Base-by-base conservation (phyloP, 1,140 invertebrate species). In the Triops cancriformis region DNA sequence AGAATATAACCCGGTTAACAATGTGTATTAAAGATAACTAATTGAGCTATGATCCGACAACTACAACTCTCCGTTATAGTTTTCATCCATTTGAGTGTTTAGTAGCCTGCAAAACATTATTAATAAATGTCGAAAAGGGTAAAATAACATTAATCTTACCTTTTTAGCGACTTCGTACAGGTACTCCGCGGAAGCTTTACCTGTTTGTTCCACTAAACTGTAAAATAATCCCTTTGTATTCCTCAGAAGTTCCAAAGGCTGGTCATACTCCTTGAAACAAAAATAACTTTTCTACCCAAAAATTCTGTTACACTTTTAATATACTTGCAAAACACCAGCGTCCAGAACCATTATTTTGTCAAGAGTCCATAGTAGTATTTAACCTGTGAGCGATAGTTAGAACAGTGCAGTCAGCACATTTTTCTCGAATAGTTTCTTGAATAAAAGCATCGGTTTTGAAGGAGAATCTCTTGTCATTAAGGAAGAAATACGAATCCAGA, bases 331-430 rank as follows among this genome's bases (percentile, higher is more conserved):
- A 80, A 86, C 85, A 81, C 88, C 86, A 31, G 86, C 88, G 80
- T 91, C 89, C 86, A 95, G 88, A 23, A 94, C 93, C 76, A 95
- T 82, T 0, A 95, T 89, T 79, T 89, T 87, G 83, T 93, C 91
- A n/a, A 72, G 88, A 89, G 72, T 86, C 83, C 79, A 88, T 82
- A 41, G 91, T 90, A 7, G 93, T 94, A 82, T 93, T 89, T 18
- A 94, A 84, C 77, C 92, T 87, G 86, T 96, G 94, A 27, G 94
- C 93, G 79, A 96, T 93, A 1, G 93, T 94, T 7, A 96, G 86
- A 27, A 95, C 91, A 3, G 94, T 96, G 81, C 91, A 92, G 26
- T 91, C 85, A 28, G 85, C 83, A 82, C 92, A 93, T 83, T 91
- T 91, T 76, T 86, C 88, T 77, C 89, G 86, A 78, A 93, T 91